Percentiles rank a stretch among this genome's conserved stretches.
phyloP scores from a whole-genome alignment of 2,113 vertebrate species.

The Pithys albifrons region DNA sequence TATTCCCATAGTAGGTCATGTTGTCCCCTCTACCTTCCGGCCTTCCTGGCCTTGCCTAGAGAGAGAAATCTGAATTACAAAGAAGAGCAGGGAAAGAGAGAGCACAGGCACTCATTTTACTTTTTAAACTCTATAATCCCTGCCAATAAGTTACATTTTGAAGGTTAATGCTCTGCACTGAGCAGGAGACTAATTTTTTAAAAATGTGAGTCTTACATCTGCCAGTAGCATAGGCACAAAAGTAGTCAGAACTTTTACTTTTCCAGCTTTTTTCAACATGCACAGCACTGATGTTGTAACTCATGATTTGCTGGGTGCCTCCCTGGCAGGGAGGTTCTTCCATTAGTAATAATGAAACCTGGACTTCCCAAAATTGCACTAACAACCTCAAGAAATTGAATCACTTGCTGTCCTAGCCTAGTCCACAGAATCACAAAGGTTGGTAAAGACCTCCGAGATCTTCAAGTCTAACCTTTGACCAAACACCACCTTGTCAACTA shows the following conservation, averaged over 20 bases:
- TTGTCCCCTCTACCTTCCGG: not conserved
- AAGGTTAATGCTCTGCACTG: not conserved
- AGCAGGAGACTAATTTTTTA: not conserved
- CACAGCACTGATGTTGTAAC: not conserved
- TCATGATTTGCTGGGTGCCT: not conserved
- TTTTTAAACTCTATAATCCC: not conserved
- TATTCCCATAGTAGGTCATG: not conserved
- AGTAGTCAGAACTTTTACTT: not conserved
- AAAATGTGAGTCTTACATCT: rapidly evolving
- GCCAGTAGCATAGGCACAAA: not conserved
- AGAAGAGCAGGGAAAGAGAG: not conserved
- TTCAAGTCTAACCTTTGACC: not conserved
- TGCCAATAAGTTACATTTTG: not conserved
- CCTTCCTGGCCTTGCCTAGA: slow-evolving; percentile 8
- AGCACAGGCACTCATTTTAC: not conserved
- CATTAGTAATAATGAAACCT: not conserved
- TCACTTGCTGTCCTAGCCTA: not conserved
- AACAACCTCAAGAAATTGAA: not conserved
- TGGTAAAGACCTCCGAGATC: not conserved
- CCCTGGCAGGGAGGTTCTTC: not conserved
- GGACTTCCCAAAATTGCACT: not conserved
- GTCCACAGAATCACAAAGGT: not conserved
- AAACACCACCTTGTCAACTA: not conserved
- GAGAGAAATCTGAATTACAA: not conserved
- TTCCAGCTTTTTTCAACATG: not conserved